Base-by-base conservation (phyloP, 2,113 vertebrate genomes). In the Microcebus griseorufus region DNA sequence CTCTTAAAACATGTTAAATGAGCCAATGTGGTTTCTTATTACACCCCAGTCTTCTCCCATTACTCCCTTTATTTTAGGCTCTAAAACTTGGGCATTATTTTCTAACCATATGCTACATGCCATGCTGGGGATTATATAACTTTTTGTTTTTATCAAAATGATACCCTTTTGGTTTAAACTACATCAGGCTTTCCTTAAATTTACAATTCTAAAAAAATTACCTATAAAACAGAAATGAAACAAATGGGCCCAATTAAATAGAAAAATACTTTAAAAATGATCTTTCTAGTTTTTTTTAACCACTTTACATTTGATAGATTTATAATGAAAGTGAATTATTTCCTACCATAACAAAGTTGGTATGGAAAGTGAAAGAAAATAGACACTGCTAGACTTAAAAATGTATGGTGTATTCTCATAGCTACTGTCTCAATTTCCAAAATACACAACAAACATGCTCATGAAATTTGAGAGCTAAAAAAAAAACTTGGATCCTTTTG, bases 71-170 rank as follows among this genome's bases (percentile, higher is more conserved):
- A 72, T 94, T 88, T 87, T 95, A 78, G 92, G 62, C 85, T 97
- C 67, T 97, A 96, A 98, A 97, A 79, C 16, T 58, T 64, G 80
- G 92, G 64, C 84, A 87, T 95, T 97, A 96, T 93, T 95, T 97
- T 94, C 98, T 90, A 97, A 92, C 97, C 97, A 98, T 96, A 98
- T 98, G 97, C 87, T 98, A 95, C 92, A 88, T 29, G 69, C 83
- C 75, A 95, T 93, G 76, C 82, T 93, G 93, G 97, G 97, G 92
- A 93, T 94, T 97, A 90, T 84, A 93, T 75, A 97, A 95, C 79
- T 97, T 98, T 91, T 93, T 95, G 93, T 97, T 98, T 97, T 97
- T 95, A 97, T 96, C 97, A 95, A 97, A 98, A 97, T 82, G 92
- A 79, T 81, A 93, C 97, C 93, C 97, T 87, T 96, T 95, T 93